A percentile compares a stretch with the other conserved stretches of the same genome.
phyloP scores from a whole-genome alignment of 1,140 invertebrate species.

The Aculops lycopersici region DNA sequence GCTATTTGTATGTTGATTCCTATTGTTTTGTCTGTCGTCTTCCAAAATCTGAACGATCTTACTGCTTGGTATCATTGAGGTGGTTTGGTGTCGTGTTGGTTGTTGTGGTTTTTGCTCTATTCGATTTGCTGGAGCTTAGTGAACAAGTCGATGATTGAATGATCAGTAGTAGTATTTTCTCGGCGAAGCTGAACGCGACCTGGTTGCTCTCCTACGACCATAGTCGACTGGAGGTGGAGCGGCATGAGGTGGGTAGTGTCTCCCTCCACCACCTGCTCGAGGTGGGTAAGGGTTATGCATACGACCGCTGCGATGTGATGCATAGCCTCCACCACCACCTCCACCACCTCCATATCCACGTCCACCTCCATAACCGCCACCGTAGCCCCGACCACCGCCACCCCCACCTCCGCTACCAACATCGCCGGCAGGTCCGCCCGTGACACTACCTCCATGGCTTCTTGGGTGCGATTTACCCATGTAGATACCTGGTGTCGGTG shows the following conservation, averaged over 20 bases:
- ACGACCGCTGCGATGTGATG: slow-evolving; percentile 11
- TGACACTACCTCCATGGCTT: neutral
- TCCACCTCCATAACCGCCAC: slow-evolving; percentile 9
- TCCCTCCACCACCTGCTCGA: too few relatives aligned
- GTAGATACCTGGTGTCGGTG: slow-evolving; percentile 86
- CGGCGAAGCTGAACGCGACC: neutral
- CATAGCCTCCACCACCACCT: slow-evolving; percentile 11
- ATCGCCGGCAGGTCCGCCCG: slow-evolving; percentile 13
- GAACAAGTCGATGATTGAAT: too few relatives aligned
- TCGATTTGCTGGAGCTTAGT: too few relatives aligned
- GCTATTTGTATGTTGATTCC: too few relatives aligned
- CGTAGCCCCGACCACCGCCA: slow-evolving; percentile 9
- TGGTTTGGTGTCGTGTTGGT: too few relatives aligned
- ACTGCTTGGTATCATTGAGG: too few relatives aligned
- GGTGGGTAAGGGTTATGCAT: neutral
- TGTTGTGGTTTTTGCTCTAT: too few relatives aligned
- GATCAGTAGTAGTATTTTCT: neutral
- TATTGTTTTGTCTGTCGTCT: too few relatives aligned
- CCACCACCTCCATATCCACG: slow-evolving; percentile 10
- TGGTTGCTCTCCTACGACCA: neutral
- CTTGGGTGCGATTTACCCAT: slow-evolving; percentile 43
- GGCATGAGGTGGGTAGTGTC: neutral
- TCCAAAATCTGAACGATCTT: too few relatives aligned
- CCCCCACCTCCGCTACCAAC: slow-evolving; percentile 12
- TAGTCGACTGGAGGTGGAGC: neutral